These are phyloP conservation scores for Nephotettix cincticeps DNA, from an alignment of 1,140 invertebrate species.

Conservation along the genomic window DNA sequence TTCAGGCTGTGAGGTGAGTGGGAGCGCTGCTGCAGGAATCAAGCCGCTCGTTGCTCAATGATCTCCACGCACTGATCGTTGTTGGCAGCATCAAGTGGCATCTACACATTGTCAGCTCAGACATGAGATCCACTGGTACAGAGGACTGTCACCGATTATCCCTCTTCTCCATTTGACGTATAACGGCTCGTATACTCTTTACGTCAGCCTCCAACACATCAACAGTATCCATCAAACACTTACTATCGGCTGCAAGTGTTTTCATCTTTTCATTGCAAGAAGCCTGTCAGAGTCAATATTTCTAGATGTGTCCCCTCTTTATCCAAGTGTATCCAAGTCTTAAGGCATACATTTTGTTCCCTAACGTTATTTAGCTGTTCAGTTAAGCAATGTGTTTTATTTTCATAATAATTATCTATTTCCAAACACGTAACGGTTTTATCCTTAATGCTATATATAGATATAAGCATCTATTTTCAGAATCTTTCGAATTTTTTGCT, in stretches of 20 bases:
- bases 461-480: background rate
- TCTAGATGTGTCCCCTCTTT: background rate
- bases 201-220: background rate
- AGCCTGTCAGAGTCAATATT: background rate
- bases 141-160: background rate
- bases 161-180: background rate
- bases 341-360: background rate
- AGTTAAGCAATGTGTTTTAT: background rate
- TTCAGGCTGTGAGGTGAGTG: background rate
- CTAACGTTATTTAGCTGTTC: background rate
- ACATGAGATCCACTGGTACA: background rate
- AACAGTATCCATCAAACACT: background rate
- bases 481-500: background rate
- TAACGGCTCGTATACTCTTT: background rate
- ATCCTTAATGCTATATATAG: background rate
- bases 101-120: background rate
- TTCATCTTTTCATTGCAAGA: background rate
- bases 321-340: too few species aligned
- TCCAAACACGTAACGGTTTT: background rate
- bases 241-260: background rate
- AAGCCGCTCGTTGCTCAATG: background rate
- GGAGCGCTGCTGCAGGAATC: background rate
- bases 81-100: background rate
- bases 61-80: background rate
- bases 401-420: background rate